A percentile compares a stretch with the other conserved stretches of the same genome.
Conservation (phyloP, 2,888 invertebrate species). For the Tenthredo notha region DNA sequence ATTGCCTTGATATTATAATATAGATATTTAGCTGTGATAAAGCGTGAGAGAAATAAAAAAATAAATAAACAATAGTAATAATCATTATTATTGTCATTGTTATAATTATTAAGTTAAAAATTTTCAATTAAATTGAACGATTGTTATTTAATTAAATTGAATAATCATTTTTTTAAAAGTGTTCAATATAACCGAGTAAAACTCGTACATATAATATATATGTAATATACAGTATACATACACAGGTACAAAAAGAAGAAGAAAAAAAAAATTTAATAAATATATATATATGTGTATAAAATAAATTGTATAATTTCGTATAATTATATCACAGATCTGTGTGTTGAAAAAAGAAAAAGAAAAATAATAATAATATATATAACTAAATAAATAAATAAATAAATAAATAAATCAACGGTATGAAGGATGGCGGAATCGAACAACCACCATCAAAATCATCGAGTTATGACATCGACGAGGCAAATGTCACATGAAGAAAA, state of each 20-base stretch:
- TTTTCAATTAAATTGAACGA: too few relatives aligned
- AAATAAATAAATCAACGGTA: conserved; percentile 66
- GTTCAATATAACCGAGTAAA: too few relatives aligned
- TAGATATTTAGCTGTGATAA: neutral
- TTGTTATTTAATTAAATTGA: neutral
- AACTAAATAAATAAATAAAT: neutral
- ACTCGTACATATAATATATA: too few relatives aligned
- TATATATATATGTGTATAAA: too few relatives aligned
- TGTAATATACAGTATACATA: too few relatives aligned
- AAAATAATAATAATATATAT: conserved; percentile 5
- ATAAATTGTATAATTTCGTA: too few relatives aligned
- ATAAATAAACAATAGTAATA: neutral
- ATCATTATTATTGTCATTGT: neutral
- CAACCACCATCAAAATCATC: conserved; percentile 66
- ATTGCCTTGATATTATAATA: conserved; percentile 1
- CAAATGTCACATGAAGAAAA: conserved; percentile 72
- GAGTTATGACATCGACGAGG: conserved; percentile 72
- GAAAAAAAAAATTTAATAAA: too few relatives aligned
- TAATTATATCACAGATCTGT: too few relatives aligned
- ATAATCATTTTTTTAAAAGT: neutral
- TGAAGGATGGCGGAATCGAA: conserved; percentile 78
- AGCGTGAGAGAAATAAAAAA: neutral
- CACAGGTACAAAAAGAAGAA: too few relatives aligned
- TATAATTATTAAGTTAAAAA: neutral
- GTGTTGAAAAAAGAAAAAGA: too few relatives aligned